These are phyloP conservation scores for Noctua comes DNA, from an alignment of 2,888 invertebrate species.

Conservation along the genomic window DNA sequence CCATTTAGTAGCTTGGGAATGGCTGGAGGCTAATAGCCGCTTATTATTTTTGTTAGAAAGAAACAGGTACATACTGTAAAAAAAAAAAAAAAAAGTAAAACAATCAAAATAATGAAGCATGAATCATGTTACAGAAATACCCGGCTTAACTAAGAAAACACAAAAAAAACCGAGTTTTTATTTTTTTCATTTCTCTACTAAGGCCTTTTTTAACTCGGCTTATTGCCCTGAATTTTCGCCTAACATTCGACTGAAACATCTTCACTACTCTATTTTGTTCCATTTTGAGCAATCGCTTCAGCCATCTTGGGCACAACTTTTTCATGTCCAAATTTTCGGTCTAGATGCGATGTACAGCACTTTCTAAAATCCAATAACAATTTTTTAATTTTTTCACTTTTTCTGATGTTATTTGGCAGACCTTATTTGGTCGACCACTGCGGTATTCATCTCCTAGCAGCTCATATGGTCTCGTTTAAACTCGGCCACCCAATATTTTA, in stretches of 20 bases:
- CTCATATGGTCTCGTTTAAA: background rate
- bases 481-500: background rate
- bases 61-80: background rate
- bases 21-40: background rate
- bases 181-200: background rate
- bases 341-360: background rate
- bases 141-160: background rate
- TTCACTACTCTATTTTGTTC: background rate
- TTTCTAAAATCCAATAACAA: background rate
- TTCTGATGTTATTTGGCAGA: no score
- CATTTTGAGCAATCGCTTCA: background rate
- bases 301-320: background rate
- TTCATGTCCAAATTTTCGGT: background rate
- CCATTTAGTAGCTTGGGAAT: constrained; percentile 18
- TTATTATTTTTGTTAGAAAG: background rate
- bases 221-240: background rate
- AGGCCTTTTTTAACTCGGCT: background rate
- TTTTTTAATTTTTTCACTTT: no score
- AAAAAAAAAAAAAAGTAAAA: background rate
- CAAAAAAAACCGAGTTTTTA: background rate
- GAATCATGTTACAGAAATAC: background rate
- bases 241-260: background rate
- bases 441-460: background rate
- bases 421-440: no score
- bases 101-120: background rate